phyloP scores from a whole-genome alignment of 2,113 vertebrate species.

The Gadus chalcogrammus region DNA sequence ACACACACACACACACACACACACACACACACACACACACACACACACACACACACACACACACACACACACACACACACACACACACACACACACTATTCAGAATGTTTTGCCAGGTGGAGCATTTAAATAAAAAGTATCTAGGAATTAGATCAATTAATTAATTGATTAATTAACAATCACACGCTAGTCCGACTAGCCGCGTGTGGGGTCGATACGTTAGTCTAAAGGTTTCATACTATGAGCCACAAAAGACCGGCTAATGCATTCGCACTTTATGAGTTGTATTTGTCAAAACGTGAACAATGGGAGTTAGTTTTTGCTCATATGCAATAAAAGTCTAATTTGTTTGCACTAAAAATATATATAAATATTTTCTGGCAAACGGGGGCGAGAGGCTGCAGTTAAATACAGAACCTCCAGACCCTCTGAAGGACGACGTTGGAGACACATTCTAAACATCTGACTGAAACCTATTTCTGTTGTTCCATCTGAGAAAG shows the following conservation, averaged over 20 bases:
- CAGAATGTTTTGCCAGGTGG: constrained; percentile 1
- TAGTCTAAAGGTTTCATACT: constrained; percentile 39
- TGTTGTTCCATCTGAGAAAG: constrained; percentile 18
- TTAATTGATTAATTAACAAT: too few relatives aligned
- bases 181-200: background rate
- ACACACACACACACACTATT: background rate
- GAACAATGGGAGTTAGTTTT: constrained; percentile 43
- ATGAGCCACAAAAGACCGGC: constrained; percentile 46
- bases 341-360: constrained; percentile 63
- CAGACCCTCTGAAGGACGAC: constrained; percentile 51
- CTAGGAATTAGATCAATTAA: too few relatives aligned
- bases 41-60: constrained; percentile 19
- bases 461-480: constrained; percentile 31
- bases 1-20: constrained; percentile 26
- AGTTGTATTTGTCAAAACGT: constrained; percentile 69
- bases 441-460: constrained; percentile 41
- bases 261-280: constrained; percentile 79
- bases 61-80: constrained; percentile 9
- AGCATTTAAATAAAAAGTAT: constrained; percentile 27
- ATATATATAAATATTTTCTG: constrained; percentile 41
- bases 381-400: constrained; percentile 15
- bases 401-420: constrained; percentile 59
- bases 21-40: constrained; percentile 16
- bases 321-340: constrained; percentile 78
- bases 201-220: constrained; percentile 11